Conservation (phyloP, 35 echinoderm and acorn worm genomes). For the Chiridota heheva region DNA sequence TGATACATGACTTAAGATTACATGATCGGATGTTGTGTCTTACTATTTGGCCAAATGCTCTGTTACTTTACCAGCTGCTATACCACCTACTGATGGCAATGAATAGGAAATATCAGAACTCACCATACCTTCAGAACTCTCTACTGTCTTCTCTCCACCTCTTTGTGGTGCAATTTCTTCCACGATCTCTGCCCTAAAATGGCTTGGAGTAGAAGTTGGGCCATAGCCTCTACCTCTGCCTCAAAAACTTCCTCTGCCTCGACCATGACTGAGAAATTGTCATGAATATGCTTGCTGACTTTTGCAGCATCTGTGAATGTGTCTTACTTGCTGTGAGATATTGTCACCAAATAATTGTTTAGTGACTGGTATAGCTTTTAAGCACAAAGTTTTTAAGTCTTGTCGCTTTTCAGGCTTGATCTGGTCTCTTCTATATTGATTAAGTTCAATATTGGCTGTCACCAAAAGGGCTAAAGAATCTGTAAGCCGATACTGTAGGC, state of each 20-base stretch:
- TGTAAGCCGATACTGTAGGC: neutral
- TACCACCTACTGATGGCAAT: too few relatives aligned
- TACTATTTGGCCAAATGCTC: neutral
- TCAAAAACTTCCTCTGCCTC: too few relatives aligned
- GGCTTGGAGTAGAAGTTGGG: too few relatives aligned
- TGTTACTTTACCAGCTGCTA: neutral
- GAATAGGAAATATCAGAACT: too few relatives aligned
- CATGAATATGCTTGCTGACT: neutral
- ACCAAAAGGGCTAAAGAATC: constrained; percentile 5
- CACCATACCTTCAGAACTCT: too few relatives aligned
- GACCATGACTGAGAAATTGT: too few relatives aligned
- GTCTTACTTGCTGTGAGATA: neutral
- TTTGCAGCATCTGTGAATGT: neutral
- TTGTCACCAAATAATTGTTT: constrained; percentile 18
- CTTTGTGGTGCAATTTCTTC: too few relatives aligned
- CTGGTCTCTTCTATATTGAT: constrained; percentile 9
- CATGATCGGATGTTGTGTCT: neutral
- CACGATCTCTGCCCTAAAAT: too few relatives aligned
- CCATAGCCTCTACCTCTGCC: too few relatives aligned
- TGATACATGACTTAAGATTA: neutral
- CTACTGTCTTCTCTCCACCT: too few relatives aligned
- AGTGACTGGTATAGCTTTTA: neutral
- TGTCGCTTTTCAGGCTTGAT: neutral
- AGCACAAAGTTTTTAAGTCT: constrained; percentile 7
- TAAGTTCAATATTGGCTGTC: constrained; percentile 17